A percentile compares a stretch with the other conserved stretches of the same genome.
phyloP scores from a whole-genome alignment of 2,113 vertebrate species.

The Tachysurus fulvidraco region DNA sequence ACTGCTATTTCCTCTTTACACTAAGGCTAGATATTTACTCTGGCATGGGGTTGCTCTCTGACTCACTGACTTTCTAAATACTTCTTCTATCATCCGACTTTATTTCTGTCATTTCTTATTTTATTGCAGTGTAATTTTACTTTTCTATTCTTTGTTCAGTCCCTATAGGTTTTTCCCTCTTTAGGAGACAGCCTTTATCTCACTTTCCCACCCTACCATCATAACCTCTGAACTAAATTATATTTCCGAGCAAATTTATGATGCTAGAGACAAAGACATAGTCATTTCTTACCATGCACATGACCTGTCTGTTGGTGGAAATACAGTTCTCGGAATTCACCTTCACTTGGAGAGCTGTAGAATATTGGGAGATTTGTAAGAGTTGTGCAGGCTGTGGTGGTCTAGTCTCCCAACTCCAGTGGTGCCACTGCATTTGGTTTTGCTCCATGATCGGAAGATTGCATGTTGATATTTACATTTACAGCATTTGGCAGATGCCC shows the following conservation, averaged over 20 bases:
- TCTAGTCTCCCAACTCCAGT: no score
- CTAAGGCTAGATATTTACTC: conserved; percentile 30
- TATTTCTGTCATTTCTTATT: conserved; percentile 29
- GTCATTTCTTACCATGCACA: neutral
- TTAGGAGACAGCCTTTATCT: neutral
- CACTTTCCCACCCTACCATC: neutral
- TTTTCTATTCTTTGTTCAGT: neutral
- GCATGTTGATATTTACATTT: neutral
- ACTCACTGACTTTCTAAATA: conserved; percentile 19
- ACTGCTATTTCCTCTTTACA: conserved; percentile 40
- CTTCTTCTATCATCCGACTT: conserved; percentile 32
- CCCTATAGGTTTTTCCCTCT: neutral
- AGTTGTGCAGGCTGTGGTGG: neutral
- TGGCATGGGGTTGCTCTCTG: conserved; percentile 10
- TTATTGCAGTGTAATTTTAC: neutral
- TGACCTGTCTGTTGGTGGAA: conserved; percentile 8
- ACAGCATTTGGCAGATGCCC: no score
- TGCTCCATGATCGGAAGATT: neutral
- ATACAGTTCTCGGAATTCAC: conserved; percentile 22
- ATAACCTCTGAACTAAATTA: neutral
- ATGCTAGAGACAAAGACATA: neutral
- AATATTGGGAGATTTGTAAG: neutral
- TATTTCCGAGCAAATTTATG: neutral
- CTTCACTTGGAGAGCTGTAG: neutral
- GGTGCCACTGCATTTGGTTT: neutral